Evolutionary conservation across 2,888 invertebrate species (phyloP).

Genomic region (Encarsia formosa): DNA sequence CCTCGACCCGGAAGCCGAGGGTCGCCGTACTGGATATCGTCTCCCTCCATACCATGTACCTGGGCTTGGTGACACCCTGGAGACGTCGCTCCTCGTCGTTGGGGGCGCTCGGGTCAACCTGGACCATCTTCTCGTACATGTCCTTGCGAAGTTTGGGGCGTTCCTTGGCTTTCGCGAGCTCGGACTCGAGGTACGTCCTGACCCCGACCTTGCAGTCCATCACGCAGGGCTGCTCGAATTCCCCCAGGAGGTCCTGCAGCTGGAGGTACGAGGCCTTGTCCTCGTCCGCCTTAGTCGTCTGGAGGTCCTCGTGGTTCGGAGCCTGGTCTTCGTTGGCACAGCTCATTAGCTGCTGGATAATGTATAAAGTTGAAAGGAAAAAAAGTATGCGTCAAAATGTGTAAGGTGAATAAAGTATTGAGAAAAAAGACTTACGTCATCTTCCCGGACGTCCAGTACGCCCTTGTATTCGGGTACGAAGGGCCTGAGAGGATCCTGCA

Average conservation of each 20-base stretch:
- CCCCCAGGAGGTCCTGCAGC: slow-evolving; percentile 86
- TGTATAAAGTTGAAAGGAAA: too few relatives aligned
- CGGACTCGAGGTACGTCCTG: slow-evolving; percentile 90
- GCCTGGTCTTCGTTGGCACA: too few relatives aligned
- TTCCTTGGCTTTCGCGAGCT: slow-evolving; percentile 90
- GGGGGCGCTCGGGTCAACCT: slow-evolving; percentile 85
- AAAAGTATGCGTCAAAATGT: not conserved
- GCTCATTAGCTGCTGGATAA: too few relatives aligned
- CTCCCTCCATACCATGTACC: slow-evolving; percentile 95
- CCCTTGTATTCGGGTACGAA: slow-evolving; percentile 93
- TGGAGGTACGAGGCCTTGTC: slow-evolving; percentile 67
- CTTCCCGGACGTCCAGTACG: slow-evolving; percentile 44
- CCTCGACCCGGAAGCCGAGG: slow-evolving; percentile 94
- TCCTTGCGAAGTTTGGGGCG: slow-evolving; percentile 80
- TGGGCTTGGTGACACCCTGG: slow-evolving; percentile 89
- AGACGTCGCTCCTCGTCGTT: slow-evolving; percentile 84
- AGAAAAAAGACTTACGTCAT: slow-evolving; percentile 37
- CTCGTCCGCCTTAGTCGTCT: slow-evolving; percentile 30
- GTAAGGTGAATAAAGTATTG: not conserved
- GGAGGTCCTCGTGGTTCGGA: slow-evolving; percentile 23
- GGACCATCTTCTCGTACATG: slow-evolving; percentile 97
- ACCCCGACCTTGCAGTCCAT: slow-evolving; percentile 98
- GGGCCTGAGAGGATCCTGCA: slow-evolving; percentile 83
- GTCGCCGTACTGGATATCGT: slow-evolving; percentile 96
- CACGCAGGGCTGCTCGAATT: slow-evolving; percentile 88